Evolutionary conservation across 1,140 invertebrate species (phyloP), one percentile per base, ranked within the genome.

Genomic region (Latrodectus geometricus): DNA sequence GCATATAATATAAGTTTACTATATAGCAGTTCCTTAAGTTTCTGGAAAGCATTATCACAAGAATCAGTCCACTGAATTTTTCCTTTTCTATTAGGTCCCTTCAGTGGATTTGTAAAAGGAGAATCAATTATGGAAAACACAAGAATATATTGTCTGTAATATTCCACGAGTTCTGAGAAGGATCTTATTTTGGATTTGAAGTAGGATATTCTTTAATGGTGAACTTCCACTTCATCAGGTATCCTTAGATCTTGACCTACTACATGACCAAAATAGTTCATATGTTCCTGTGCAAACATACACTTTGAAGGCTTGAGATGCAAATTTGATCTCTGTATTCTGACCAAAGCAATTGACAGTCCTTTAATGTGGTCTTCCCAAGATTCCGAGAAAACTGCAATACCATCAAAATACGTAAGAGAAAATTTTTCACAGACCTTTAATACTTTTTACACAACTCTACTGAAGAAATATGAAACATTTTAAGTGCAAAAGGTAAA

Each of bases 291-390:
- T 12, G 56, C 23, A 20, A 78, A 78, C 21, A 15, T 61, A 17
- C 54, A 65, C 17, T 78, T 78, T 2, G 75, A 65, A 8, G 20
- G 61, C n/a, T 69, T 21, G 8, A 69, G 8, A 21, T 8, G 78
- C 52, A 1, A 89, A 68, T 82, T 90, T 90, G 8, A 81, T 88
- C 50, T 61, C 21, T 23, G 8, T 69, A 69, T 21, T 21, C 66
- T 9, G 8, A 9, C n/a, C n/a, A 69, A 69, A 69, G 35, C 72
- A 5, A 8, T 8, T 12, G 76, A 4, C 4, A 89, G 21, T 17
- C 79, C 20, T 52, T 66, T 50, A 15, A 89, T 52, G 52, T 88
- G 88, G 23, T 89, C 88, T 21, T 84, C 69, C 66, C 84, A 87
- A 35, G 77, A 84, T 48, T 82, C 35, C 3, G 76, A 68, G 83